Evolutionary conservation across 1,140 invertebrate genomes (phyloP).

Genomic region (Ceratosolen solmsi): DNA sequence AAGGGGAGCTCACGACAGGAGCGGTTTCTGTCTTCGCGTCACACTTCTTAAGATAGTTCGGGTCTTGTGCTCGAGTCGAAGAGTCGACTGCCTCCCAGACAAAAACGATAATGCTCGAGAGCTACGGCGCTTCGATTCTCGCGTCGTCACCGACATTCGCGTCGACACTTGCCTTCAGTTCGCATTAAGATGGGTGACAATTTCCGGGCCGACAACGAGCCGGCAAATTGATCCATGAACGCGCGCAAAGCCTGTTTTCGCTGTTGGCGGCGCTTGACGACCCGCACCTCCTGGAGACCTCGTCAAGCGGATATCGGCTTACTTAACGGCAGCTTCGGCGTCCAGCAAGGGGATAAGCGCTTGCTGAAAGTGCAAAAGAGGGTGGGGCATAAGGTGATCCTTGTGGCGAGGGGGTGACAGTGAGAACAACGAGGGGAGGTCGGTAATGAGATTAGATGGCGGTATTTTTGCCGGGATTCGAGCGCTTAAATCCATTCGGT

Average conservation of each 20-base stretch:
- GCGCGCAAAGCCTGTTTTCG: slow-evolving; percentile 58
- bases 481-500: background rate
- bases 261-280: slow-evolving; percentile 53
- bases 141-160: background rate
- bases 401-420: background rate
- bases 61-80: background rate
- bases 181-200: slow-evolving; percentile 30
- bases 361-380: background rate
- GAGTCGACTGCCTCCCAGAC: background rate
- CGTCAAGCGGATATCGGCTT: slow-evolving; percentile 53
- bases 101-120: background rate
- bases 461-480: background rate
- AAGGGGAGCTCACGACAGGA: too few relatives aligned
- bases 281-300: slow-evolving; percentile 12
- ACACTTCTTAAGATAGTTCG: too few relatives aligned
- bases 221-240: slow-evolving; percentile 54
- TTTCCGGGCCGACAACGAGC: slow-evolving; percentile 5
- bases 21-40: too few relatives aligned
- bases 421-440: background rate
- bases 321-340: slow-evolving; percentile 38
- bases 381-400: background rate
- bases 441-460: slow-evolving; percentile 54
- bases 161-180: slow-evolving; percentile 29
- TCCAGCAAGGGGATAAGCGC: slow-evolving; percentile 1
- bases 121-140: background rate